These are phyloP conservation scores for Theropithecus gelada DNA, from an alignment of 2,113 vertebrate genomes.

Conservation along the genomic window DNA sequence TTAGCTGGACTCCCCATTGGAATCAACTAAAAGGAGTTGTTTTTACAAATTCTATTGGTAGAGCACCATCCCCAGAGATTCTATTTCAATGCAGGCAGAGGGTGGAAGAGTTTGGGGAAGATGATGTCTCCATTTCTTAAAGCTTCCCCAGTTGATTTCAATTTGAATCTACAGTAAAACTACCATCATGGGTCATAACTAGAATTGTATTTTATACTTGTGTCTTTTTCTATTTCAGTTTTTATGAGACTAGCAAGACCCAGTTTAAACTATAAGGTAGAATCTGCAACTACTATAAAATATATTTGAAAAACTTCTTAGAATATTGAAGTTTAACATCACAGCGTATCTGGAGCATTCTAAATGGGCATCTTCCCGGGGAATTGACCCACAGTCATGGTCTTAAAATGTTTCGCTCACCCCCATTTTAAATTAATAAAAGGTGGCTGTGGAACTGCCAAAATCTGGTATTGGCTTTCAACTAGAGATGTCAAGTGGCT, in stretches of 20 bases:
- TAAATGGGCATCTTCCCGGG: background rate
- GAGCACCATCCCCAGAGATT: background rate
- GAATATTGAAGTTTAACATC: too few relatives aligned
- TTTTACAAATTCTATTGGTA: background rate
- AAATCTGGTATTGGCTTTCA: background rate
- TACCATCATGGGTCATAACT: too few relatives aligned
- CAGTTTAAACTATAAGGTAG: background rate
- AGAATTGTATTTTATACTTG: background rate
- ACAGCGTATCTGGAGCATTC: rapidly evolving
- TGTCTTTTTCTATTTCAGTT: background rate
- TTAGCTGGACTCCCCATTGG: too few relatives aligned
- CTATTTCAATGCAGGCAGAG: rapidly evolving
- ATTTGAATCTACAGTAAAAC: background rate
- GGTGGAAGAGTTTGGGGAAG: background rate
- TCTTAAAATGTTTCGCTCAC: rapidly evolving
- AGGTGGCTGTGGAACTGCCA: background rate
- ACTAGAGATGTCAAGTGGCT: rapidly evolving
- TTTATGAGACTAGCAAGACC: too few relatives aligned
- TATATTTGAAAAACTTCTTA: background rate
- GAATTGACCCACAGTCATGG: rapidly evolving
- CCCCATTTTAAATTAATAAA: background rate
- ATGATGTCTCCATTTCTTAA: background rate
- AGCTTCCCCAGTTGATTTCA: too few relatives aligned
- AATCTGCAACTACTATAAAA: rapidly evolving
- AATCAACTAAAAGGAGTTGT: background rate